Evolutionary conservation across 2,797 vertebrate species (phyloP).

Genomic region (Labeo calbasu): DNA sequence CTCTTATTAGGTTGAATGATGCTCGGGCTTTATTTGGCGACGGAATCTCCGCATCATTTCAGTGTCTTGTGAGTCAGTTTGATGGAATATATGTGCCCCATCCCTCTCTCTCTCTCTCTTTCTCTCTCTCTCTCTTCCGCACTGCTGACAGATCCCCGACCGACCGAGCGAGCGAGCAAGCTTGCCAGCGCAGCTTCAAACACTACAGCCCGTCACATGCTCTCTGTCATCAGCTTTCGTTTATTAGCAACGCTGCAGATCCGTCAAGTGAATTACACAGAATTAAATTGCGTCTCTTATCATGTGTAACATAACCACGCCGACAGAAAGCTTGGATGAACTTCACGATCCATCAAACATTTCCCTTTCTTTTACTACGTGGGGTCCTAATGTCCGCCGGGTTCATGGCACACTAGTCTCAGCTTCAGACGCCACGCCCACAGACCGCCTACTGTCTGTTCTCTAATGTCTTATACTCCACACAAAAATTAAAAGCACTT

Average conservation of each 20-base stretch:
- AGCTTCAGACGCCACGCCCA: not conserved
- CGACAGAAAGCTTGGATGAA: constrained; percentile 36
- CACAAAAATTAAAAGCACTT: not conserved
- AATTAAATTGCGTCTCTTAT: not conserved
- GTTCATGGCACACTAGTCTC: not conserved
- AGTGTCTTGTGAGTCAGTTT: constrained; percentile 39
- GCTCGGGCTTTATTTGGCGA: constrained; percentile 19
- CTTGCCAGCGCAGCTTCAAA: not conserved
- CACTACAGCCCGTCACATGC: constrained; percentile 3
- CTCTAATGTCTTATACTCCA: constrained; percentile 9
- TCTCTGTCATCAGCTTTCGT: not conserved
- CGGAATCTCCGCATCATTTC: constrained; percentile 35
- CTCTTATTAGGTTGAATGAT: not conserved
- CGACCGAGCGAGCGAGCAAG: not conserved
- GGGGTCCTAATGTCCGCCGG: constrained; percentile 50
- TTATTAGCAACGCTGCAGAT: not conserved
- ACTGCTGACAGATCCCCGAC: constrained; percentile 36
- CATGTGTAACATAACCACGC: constrained; percentile 13
- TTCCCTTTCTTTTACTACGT: constrained; percentile 3
- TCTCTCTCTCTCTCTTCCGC: constrained; percentile 23
- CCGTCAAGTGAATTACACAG: not conserved
- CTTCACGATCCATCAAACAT: constrained; percentile 54
- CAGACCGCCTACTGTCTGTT: constrained; percentile 1
- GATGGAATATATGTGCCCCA: constrained; percentile 28
- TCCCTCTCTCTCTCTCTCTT: constrained; percentile 16